Conservation (phyloP, 2,888 invertebrate genomes). For the Lamproptera curius region DNA sequence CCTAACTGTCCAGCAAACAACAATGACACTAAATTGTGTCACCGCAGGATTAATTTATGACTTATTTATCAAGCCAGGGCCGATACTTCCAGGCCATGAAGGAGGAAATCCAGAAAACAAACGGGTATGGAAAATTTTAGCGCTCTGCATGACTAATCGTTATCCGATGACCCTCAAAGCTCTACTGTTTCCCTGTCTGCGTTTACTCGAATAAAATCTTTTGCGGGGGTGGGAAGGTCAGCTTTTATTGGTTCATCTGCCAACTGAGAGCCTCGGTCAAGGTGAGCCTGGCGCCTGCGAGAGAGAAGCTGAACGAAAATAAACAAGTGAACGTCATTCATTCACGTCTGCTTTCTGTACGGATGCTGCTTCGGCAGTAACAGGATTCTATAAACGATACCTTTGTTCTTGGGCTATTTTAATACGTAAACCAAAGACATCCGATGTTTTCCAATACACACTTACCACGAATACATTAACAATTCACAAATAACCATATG, state of each 20-base stretch:
- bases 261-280: conserved; percentile 54
- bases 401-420: not conserved
- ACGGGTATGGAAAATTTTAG: conserved; percentile 2
- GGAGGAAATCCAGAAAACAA: no score
- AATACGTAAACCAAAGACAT: not conserved
- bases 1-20: no score
- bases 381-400: conserved; percentile 27
- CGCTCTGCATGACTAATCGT: no score
- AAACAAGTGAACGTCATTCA: conserved; percentile 49
- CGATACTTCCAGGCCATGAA: no score
- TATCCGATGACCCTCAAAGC: no score
- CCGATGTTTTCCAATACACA: not conserved
- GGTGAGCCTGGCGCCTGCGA: conserved; percentile 53
- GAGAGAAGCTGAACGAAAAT: conserved; percentile 49
- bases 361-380: conserved; percentile 30
- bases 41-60: no score
- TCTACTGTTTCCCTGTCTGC: not conserved
- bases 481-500: no score
- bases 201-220: conserved; percentile 4
- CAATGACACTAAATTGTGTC: no score
- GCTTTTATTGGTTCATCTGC: conserved; percentile 48
- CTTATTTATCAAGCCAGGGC: no score
- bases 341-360: conserved; percentile 40
- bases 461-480: no score
- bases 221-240: conserved; percentile 43